Evolutionary conservation across 1,140 invertebrate species (phyloP), one percentile per base, ranked within the genome.

Genomic region (Zophobas morio): DNA sequence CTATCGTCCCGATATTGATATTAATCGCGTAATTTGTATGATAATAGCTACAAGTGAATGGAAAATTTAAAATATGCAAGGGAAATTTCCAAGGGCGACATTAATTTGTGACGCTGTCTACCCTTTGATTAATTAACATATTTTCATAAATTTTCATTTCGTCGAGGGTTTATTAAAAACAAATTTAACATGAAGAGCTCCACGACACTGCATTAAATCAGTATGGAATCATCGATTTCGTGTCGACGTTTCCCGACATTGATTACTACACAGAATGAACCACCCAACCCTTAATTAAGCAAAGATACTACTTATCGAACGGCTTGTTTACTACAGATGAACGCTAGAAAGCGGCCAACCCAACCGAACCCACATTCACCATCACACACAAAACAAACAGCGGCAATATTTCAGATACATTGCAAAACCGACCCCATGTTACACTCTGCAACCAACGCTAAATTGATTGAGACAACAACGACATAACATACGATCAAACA

Each of bases 301-400:
- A 66, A 66, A 66, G 60, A 66, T 66, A 42, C 60, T 66, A 66
- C 60, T 66, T 66, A 66, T 66, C 33, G 60, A 66, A 66, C 60
- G 60, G 60, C 35, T 66, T 66, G 60, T 66, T 66, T 66, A 66
- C 60, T 33, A 42, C 37, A 47, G 60, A 66, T 66, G 49, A 51
- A 51, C 6, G 4, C n/a, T 51, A 51, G 4, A 51, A 51, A 51
- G n/a, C 49, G 60, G 39, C 37, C 60, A 66, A 66, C 60, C 60
- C 60, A 42, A 54, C 51, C 51, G 51, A 54, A 54, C 51, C 51
- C 20, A 54, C 51, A 54, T 54, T 54, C 35, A 20, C 42, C 3
- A 46, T 8, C 42, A 46, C 20, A 20, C 20, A 20, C 20, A 20
- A 20, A 20, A 54, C 20, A 54, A 54, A 33, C 53, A 54, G 35